Base-by-base conservation (phyloP, 2,888 invertebrate genomes). In the Polydrusus tereticollis region DNA sequence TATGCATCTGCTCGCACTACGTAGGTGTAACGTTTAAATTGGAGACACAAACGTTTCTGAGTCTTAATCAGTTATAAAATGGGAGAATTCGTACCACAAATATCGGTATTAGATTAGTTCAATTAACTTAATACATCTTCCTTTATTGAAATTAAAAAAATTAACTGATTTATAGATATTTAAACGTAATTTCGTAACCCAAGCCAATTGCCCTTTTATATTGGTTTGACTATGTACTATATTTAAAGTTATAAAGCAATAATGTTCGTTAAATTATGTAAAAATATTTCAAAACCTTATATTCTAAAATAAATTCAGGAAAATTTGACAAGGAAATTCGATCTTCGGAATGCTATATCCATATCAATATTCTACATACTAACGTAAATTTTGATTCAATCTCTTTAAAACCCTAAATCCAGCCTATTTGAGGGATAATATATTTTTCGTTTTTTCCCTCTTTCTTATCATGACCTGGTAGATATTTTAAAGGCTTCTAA, bases 351-450 rank as follows among this genome's bases (percentile, higher is more conserved):
- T 58, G 38, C 62, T 41, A 47, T 60, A 62, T 26, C 45, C 62
- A 62, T 47, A 62, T 62, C 62, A 62, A 47, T 62, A 62, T 62
- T 62, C 47, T 47, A 47, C 62, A 45, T 62, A 62, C 45, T 47
- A 62, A 62, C 45, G 62, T 47, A 62, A 62, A 62, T 62, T 62
- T 33, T 47, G 47, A 47, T 47, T 62, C 62, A 62, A 62, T 62
- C 62, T 47, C 62, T 62, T 62, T 62, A 43, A 62, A 62, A 47
- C 62, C 62, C 18, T 33, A 62, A 62, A 62, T 62, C 62, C 62
- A 26, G 43, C 47, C 47, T 47, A 62, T 62, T 62, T 62, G 41
- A 18, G 47, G 62, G 62, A 62, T 62, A 62, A 62, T 52, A 52
- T 52, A 52, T 52, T 52, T 52, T 52, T 29, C 52, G 52, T 29